Evolutionary conservation across 2,888 invertebrate genomes (phyloP).

Genomic region (Petrophora chlorosata): DNA sequence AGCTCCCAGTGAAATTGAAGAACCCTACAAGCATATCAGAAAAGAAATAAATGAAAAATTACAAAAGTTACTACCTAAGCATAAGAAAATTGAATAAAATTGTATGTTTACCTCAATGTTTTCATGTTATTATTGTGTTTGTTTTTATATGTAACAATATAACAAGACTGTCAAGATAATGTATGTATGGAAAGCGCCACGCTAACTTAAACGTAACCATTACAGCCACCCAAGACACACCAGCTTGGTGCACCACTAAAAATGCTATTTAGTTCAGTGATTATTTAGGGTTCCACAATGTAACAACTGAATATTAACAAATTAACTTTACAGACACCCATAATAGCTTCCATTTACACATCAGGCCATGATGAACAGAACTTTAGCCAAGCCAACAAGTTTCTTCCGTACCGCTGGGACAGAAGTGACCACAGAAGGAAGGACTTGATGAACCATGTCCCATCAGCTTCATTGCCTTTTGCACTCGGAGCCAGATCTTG

Average conservation of each 20-base stretch:
- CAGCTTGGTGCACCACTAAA: no score
- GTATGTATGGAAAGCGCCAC: no score
- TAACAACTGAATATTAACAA: no score
- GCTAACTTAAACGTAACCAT: no score
- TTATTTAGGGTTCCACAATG: no score
- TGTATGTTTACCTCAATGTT: background rate
- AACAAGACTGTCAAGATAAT: no score
- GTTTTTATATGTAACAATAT: no score
- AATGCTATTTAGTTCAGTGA: no score
- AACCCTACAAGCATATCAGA: slow-evolving; percentile 86
- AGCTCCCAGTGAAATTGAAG: slow-evolving; percentile 85
- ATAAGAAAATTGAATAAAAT: slow-evolving; percentile 44
- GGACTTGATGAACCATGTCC: slow-evolving; percentile 72
- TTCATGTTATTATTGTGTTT: no score
- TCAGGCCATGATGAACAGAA: slow-evolving; percentile 89
- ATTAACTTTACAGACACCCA: slow-evolving; percentile 85
- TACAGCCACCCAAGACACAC: no score
- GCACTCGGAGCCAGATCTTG: slow-evolving; percentile 93
- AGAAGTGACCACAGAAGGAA: slow-evolving; percentile 77
- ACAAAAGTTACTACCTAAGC: slow-evolving; percentile 60
- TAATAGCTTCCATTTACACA: slow-evolving; percentile 93
- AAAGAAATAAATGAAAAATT: slow-evolving; percentile 71
- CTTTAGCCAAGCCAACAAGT: slow-evolving; percentile 87
- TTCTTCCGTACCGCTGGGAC: slow-evolving; percentile 91
- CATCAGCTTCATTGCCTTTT: slow-evolving; percentile 91